Evolutionary conservation across 1,140 invertebrate genomes (phyloP).

Genomic region (Oncopodura yosiiana): DNA sequence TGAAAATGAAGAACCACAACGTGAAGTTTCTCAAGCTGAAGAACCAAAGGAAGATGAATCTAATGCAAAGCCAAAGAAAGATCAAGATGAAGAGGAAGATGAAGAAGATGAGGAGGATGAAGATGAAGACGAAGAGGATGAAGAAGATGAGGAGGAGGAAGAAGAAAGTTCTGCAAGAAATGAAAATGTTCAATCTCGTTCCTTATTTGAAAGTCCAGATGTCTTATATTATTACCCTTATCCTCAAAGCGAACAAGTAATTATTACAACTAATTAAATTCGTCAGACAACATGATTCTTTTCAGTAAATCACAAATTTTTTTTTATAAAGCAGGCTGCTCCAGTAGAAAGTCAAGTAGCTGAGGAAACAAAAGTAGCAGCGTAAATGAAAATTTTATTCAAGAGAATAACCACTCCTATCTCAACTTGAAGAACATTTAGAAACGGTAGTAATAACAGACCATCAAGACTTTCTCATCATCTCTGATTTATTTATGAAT

Average conservation of each 20-base stretch:
- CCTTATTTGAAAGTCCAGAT: not conserved
- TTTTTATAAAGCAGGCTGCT: too few species aligned
- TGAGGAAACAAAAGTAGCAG: too few species aligned
- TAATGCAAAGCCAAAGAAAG: slow-evolving; percentile 11
- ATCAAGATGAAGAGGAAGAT: slow-evolving; percentile 26
- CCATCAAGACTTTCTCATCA: too few species aligned
- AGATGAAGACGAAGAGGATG: slow-evolving; percentile 33
- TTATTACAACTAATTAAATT: too few species aligned
- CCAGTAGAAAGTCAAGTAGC: too few species aligned
- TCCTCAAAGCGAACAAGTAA: not conserved
- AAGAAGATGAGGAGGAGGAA: slow-evolving; percentile 32
- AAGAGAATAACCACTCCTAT: too few species aligned
- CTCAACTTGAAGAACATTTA: too few species aligned
- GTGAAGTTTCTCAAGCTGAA: slow-evolving; percentile 5
- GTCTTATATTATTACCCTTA: not conserved
- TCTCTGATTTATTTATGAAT: too few species aligned
- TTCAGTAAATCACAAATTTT: too few species aligned
- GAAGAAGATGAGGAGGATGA: slow-evolving; percentile 34
- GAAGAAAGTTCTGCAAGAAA: slow-evolving; percentile 18
- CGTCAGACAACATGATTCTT: too few species aligned
- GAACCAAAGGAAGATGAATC: slow-evolving; percentile 7
- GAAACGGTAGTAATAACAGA: too few species aligned
- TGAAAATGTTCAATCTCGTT: slow-evolving; percentile 21
- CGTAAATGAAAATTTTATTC: too few species aligned
- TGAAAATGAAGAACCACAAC: slow-evolving; percentile 8